Evolutionary conservation across 64 coral and sea anemone genomes (phyloP).

Genomic region (Montipora foliosa): DNA sequence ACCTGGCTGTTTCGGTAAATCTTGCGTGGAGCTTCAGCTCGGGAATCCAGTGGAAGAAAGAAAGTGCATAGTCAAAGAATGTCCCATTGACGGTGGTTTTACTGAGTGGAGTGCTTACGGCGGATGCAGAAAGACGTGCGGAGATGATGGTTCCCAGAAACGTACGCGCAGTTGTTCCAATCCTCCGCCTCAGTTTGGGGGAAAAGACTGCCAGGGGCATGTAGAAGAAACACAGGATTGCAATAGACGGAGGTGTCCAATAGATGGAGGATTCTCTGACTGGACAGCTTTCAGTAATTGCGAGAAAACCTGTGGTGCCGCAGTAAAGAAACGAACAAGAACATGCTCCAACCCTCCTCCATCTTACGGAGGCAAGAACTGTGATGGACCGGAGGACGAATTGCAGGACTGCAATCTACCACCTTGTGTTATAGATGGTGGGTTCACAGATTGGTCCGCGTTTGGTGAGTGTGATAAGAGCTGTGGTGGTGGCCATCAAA

Average conservation of each 20-base stretch:
- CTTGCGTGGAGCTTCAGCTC: conserved; percentile 24
- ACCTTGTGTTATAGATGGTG: conserved; percentile 54
- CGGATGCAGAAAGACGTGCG: conserved; percentile 68
- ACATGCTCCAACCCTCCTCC: conserved; percentile 57
- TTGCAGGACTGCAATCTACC: conserved; percentile 3
- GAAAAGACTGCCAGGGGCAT: conserved; percentile 52
- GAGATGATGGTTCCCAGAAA: conserved; percentile 67
- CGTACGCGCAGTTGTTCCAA: conserved; percentile 75
- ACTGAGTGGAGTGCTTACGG: conserved; percentile 66
- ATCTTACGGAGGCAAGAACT: conserved; percentile 41
- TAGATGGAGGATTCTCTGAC: conserved; percentile 54
- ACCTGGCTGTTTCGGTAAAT: conserved; percentile 44
- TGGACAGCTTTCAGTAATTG: conserved; percentile 55
- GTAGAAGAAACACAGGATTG: conserved; percentile 54
- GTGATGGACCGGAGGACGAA: conserved; percentile 7
- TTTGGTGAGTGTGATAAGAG: conserved; percentile 37
- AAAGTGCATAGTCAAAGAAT: conserved; percentile 52
- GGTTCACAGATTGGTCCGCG: conserved; percentile 43
- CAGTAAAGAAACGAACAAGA: conserved; percentile 42
- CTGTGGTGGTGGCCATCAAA: conserved; percentile 43
- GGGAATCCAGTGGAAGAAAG: conserved; percentile 28
- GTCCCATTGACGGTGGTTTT: conserved; percentile 69
- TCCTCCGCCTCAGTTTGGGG: conserved; percentile 63
- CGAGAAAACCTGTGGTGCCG: conserved; percentile 64
- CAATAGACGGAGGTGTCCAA: conserved; percentile 51